Evolutionary conservation across 2,888 invertebrate genomes (phyloP).

Genomic region (Chymomyza caudatula): DNA sequence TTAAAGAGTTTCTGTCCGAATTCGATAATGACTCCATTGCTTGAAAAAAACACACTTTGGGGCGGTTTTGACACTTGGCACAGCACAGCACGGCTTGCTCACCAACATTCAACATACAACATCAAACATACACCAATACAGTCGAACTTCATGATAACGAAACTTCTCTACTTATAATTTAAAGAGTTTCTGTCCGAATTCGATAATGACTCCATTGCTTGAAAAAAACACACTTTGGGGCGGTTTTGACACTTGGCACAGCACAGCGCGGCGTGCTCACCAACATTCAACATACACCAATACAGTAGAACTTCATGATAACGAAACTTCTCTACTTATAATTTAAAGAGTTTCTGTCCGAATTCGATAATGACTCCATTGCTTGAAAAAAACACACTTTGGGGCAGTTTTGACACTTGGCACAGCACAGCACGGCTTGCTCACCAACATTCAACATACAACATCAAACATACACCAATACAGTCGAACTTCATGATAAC

Average conservation of each 20-base stretch:
- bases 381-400: too few species aligned
- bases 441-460: constrained; percentile 29
- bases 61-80: constrained; percentile 69
- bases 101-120: constrained; percentile 31
- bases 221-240: constrained; percentile 66
- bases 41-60: too few species aligned
- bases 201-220: too few species aligned
- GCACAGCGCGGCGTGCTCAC: constrained; percentile 30
- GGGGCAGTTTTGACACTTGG: constrained; percentile 70
- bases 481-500: background rate
- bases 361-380: too few species aligned
- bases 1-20: constrained; percentile 40
- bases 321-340: too few species aligned
- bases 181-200: too few species aligned
- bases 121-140: too few species aligned
- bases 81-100: constrained; percentile 26
- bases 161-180: too few species aligned
- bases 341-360: constrained; percentile 43
- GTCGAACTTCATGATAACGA: too few species aligned
- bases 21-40: too few species aligned
- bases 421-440: constrained; percentile 32
- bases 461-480: constrained; percentile 27
- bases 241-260: constrained; percentile 66
- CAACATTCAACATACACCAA: too few species aligned
- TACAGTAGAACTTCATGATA: too few species aligned